These are phyloP conservation scores for Polylopha cassiicola DNA, from an alignment of 2,888 invertebrate genomes.

Conservation along the genomic window DNA sequence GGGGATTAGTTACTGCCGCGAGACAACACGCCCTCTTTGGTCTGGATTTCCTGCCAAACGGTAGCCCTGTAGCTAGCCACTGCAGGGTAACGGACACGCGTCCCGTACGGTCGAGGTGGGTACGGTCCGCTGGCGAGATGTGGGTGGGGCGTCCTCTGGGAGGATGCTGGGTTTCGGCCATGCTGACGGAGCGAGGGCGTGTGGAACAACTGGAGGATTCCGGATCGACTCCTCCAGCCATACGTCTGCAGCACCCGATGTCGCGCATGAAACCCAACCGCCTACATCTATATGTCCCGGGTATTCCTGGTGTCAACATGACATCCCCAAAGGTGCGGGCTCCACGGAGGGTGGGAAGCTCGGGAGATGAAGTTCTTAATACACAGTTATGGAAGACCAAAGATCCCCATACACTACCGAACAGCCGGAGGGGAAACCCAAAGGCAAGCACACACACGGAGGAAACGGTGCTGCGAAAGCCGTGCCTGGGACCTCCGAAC, in stretches of 20 bases:
- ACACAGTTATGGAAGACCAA: background rate
- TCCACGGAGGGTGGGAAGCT: background rate
- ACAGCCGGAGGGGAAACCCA: background rate
- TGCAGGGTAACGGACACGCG: conserved; percentile 7
- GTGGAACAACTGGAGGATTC: conserved; percentile 2
- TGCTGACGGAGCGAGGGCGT: conserved; percentile 10
- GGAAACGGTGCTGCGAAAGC: background rate
- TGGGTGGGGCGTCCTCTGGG: background rate
- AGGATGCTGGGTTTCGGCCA: conserved; percentile 1
- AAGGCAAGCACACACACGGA: background rate
- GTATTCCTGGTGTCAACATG: background rate
- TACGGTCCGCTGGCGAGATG: conserved; percentile 12
- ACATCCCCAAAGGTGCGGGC: background rate
- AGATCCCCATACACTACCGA: background rate
- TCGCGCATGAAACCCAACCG: conserved; percentile 9
- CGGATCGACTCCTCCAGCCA: too few species aligned
- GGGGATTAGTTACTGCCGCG: too few species aligned
- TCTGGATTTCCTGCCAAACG: too few species aligned
- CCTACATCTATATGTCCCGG: too few species aligned
- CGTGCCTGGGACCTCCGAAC: background rate
- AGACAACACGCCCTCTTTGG: too few species aligned
- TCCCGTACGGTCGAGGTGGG: conserved; percentile 7
- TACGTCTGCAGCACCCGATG: conserved; percentile 9
- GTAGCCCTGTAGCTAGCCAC: too few species aligned
- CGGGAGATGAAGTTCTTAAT: background rate